A percentile compares a stretch with the other conserved stretches of the same genome.
Conservation (phyloP, 2,797 vertebrate genomes). For the Pipistrellus pygmaeus region DNA sequence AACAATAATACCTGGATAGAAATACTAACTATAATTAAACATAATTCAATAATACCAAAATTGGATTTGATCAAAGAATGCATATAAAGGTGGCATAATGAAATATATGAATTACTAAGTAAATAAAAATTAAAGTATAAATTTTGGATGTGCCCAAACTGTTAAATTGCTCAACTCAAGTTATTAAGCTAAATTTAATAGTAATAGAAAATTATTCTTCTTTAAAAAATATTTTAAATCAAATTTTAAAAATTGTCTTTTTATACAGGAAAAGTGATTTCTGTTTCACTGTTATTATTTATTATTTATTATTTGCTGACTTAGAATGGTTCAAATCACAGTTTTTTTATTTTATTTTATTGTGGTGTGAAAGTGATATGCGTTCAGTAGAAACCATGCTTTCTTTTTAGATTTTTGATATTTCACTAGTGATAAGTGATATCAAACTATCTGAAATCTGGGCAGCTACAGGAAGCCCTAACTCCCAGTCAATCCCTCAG, state of each 20-base stretch:
- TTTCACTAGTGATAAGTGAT: background rate
- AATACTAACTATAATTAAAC: background rate
- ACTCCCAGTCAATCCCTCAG: too few relatives aligned
- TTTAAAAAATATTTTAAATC: background rate
- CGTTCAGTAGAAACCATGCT: background rate
- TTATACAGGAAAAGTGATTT: background rate
- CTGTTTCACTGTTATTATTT: background rate
- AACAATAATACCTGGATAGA: background rate
- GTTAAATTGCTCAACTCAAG: background rate
- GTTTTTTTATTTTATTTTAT: background rate
- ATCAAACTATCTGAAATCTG: background rate
- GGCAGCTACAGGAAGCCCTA: background rate
- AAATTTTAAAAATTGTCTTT: background rate
- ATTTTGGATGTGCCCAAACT: background rate
- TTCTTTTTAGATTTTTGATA: background rate
- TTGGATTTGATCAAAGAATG: background rate
- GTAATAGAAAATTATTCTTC: background rate
- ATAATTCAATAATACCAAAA: background rate
- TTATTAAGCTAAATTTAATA: constrained; percentile 31
- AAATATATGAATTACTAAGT: background rate
- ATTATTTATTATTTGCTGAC: background rate
- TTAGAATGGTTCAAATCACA: background rate
- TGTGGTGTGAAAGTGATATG: background rate
- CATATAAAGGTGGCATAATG: background rate
- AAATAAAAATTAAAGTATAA: background rate